phyloP scores from a whole-genome alignment of 2,113 vertebrate genomes.

The Oncorhynchus masou region DNA sequence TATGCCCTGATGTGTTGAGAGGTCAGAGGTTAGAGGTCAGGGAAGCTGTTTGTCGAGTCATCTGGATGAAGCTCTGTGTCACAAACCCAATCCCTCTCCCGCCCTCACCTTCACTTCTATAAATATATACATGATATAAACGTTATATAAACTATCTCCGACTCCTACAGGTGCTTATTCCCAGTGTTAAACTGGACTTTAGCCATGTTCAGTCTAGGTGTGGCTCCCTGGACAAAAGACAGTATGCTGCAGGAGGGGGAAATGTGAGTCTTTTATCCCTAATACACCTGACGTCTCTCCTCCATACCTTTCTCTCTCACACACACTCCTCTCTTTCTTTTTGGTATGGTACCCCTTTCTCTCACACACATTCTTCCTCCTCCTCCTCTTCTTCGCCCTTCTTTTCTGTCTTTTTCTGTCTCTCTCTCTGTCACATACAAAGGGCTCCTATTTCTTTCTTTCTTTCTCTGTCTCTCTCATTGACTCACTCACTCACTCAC shows the following conservation, averaged over 20 bases:
- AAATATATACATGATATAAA: no score
- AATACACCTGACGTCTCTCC: no score
- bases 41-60: neutral
- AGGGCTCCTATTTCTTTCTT: neutral
- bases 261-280: constrained; percentile 64
- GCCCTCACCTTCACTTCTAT: constrained; percentile 36
- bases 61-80: neutral
- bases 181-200: constrained; percentile 74
- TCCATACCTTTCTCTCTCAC: no score
- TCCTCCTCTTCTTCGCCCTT: neutral
- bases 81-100: constrained; percentile 43
- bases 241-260: constrained; percentile 69
- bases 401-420: neutral
- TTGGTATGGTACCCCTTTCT: neutral
- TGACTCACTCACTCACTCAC: neutral
- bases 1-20: no score
- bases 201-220: constrained; percentile 77
- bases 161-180: constrained; percentile 65
- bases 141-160: neutral
- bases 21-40: no score
- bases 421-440: neutral
- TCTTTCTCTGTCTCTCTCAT: neutral
- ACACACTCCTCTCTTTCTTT: neutral
- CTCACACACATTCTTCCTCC: neutral
- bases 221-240: constrained; percentile 72